phyloP scores from a whole-genome alignment of 2,797 vertebrate genomes.

The Pipistrellus nathusii region DNA sequence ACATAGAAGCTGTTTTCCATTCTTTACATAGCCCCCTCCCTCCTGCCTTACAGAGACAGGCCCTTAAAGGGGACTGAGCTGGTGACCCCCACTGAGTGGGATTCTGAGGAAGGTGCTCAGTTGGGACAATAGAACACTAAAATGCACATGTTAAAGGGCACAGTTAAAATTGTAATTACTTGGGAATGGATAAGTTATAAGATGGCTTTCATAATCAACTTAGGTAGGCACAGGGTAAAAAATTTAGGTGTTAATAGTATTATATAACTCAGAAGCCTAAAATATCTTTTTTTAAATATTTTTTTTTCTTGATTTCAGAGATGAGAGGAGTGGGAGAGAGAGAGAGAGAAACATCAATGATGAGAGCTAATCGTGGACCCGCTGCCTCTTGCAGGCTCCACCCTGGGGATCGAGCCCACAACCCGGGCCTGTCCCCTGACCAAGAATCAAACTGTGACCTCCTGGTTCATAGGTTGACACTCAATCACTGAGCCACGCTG shows the following conservation, averaged over 20 bases:
- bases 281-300: too few species aligned
- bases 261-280: not conserved
- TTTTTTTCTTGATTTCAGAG: too few species aligned
- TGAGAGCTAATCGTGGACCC: too few species aligned
- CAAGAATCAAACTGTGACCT: too few species aligned
- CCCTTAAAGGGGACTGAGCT: not conserved
- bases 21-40: not conserved
- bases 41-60: too few species aligned
- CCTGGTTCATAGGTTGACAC: too few species aligned
- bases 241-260: not conserved
- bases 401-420: too few species aligned
- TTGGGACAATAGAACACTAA: not conserved
- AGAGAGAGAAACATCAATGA: too few species aligned
- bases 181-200: not conserved
- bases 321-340: too few species aligned
- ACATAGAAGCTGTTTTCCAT: not conserved
- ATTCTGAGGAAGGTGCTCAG: rapidly evolving
- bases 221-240: not conserved
- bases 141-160: not conserved
- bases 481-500: too few species aligned
- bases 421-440: too few species aligned
- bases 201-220: not conserved
- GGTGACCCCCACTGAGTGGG: not conserved
- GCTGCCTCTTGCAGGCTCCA: too few species aligned
- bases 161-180: not conserved